Conservation (phyloP, 2,888 invertebrate genomes). For the Trachelus stipa region DNA sequence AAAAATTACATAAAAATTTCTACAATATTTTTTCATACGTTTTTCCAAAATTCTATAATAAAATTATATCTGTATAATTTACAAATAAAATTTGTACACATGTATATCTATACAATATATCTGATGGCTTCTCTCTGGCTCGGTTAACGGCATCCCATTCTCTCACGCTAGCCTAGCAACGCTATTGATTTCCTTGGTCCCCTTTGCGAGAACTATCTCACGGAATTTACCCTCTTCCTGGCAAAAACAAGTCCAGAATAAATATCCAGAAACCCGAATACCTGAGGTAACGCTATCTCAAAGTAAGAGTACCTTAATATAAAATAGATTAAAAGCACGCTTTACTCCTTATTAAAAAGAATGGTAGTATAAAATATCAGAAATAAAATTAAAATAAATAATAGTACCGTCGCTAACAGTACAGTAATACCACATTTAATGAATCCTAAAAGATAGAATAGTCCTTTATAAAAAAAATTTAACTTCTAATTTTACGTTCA, state of each 20-base stretch:
- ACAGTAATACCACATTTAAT: not conserved
- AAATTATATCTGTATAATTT: not conserved
- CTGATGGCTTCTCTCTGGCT: not conserved
- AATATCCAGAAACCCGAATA: not conserved
- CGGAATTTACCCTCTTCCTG: slow-evolving; percentile 55
- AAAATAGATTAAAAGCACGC: not conserved
- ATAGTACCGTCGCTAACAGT: not conserved
- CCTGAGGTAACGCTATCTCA: not conserved
- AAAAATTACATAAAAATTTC: not conserved
- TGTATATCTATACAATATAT: not conserved
- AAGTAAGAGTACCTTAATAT: not conserved
- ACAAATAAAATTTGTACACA: not conserved
- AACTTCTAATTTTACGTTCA: too few species aligned
- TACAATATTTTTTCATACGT: not conserved
- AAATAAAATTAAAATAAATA: not conserved
- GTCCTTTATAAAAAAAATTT: too few species aligned
- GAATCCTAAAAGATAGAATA: too few species aligned
- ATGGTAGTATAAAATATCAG: not conserved
- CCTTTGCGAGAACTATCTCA: slow-evolving; percentile 57
- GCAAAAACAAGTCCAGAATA: not conserved
- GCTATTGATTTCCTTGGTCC: slow-evolving; percentile 66
- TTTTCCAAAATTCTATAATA: not conserved
- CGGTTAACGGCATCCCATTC: slow-evolving; percentile 36
- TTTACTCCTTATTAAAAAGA: not conserved
- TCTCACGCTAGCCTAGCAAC: slow-evolving; percentile 60